phyloP scores from a whole-genome alignment of 2,113 vertebrate species.

The Ahaetulla prasina region DNA sequence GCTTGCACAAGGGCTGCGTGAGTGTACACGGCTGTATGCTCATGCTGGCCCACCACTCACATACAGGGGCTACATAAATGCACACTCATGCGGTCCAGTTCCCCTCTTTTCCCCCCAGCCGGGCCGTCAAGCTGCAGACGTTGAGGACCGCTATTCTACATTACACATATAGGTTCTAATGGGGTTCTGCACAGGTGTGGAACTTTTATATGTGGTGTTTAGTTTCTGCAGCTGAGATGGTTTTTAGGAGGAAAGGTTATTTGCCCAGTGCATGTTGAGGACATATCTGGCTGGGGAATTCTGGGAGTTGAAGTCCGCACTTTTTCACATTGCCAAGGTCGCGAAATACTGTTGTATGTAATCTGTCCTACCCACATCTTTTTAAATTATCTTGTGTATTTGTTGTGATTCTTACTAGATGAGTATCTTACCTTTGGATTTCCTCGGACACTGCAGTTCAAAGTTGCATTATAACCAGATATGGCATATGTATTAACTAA shows the following conservation, averaged over 20 bases:
- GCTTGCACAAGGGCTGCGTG: neutral
- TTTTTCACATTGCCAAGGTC: neutral
- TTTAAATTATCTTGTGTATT: accelerated
- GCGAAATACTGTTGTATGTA: neutral
- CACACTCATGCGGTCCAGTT: neutral
- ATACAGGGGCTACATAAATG: too few relatives aligned
- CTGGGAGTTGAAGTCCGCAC: neutral
- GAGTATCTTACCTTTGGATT: slow-evolving; percentile 84
- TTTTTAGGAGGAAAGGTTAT: neutral
- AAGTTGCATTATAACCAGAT: slow-evolving; percentile 89
- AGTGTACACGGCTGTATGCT: neutral
- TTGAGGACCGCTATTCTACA: neutral
- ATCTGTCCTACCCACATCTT: neutral
- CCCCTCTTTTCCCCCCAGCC: neutral
- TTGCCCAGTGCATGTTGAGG: neutral
- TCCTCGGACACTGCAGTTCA: slow-evolving; percentile 94
- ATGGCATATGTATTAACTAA: slow-evolving; percentile 87
- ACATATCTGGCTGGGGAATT: neutral
- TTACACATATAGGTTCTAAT: neutral
- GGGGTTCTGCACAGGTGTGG: neutral
- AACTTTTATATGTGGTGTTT: neutral
- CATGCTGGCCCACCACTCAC: neutral
- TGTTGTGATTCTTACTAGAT: neutral
- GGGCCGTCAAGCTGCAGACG: neutral
- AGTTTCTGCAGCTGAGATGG: neutral